These are phyloP conservation scores for Corella eumyota DNA, from an alignment of 23 tunicate species.

Conservation along the genomic window DNA sequence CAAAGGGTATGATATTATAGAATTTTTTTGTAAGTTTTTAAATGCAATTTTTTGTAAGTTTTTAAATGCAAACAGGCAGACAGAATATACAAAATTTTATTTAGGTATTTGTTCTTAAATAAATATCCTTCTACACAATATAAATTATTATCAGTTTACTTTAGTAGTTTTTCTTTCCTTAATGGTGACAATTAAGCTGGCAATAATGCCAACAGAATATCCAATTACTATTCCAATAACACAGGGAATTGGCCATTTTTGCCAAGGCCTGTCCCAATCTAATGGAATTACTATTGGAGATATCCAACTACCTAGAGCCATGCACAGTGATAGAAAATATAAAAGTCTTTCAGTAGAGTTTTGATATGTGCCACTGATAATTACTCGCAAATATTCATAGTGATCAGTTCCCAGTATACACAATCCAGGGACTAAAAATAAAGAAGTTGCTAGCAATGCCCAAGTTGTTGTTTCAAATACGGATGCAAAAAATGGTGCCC, in stretches of 20 bases:
- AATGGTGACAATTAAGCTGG: constrained; percentile 20
- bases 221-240: constrained; percentile 61
- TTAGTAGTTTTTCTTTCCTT: constrained; percentile 44
- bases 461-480: constrained; percentile 56
- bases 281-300: constrained; percentile 70
- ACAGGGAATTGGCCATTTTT: constrained; percentile 84
- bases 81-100: too few species aligned
- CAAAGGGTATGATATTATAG: too few species aligned
- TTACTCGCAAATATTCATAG: constrained; percentile 22
- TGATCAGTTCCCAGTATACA: constrained; percentile 39
- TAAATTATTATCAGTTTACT: neutral
- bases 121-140: too few species aligned
- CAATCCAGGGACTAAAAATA: constrained; percentile 42
- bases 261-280: constrained; percentile 97
- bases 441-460: constrained; percentile 41
- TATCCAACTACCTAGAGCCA: constrained; percentile 65
- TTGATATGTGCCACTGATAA: constrained; percentile 30
- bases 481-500: constrained; percentile 42
- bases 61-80: too few species aligned
- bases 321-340: constrained; percentile 34
- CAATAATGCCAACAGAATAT: constrained; percentile 21
- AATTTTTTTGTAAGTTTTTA: too few species aligned
- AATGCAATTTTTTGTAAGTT: too few species aligned
- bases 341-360: constrained; percentile 19
- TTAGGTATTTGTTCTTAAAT: too few species aligned